Conservation (phyloP, 1,140 invertebrate genomes). For the Pinna nobilis region DNA sequence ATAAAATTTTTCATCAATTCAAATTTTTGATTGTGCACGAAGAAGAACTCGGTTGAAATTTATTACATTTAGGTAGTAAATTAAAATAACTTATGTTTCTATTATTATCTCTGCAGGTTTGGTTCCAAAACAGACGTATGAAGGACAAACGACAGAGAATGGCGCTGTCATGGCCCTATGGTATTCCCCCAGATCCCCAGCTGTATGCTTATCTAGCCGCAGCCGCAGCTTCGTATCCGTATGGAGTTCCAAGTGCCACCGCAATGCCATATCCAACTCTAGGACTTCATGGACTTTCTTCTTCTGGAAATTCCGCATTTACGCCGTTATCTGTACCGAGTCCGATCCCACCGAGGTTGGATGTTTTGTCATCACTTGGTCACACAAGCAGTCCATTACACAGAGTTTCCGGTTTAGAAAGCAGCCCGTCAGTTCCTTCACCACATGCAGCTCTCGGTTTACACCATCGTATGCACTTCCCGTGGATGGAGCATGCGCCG, state of each 20-base stretch:
- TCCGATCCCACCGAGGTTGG: conserved; percentile 47
- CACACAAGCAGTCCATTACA: conserved; percentile 27
- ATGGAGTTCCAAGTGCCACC: conserved; percentile 67
- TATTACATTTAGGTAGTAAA: too few relatives aligned
- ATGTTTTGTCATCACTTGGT: conserved; percentile 43
- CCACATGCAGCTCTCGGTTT: conserved; percentile 20
- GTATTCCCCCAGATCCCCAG: conserved; percentile 84
- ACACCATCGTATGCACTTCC: conserved; percentile 41
- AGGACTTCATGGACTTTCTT: conserved; percentile 44
- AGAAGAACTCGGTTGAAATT: too few relatives aligned
- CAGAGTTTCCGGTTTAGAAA: conserved; percentile 29
- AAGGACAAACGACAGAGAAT: conserved; percentile 97
- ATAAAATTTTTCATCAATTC: neutral
- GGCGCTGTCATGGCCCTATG: conserved; percentile 94
- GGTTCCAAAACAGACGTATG: conserved; percentile 99
- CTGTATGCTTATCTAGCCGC: conserved; percentile 93
- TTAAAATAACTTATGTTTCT: neutral
- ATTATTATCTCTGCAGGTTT: conserved; percentile 84
- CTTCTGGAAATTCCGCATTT: conserved; percentile 45
- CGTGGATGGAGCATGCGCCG: conserved; percentile 41
- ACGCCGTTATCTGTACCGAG: conserved; percentile 40
- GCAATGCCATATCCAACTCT: conserved; percentile 46
- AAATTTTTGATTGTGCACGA: neutral
- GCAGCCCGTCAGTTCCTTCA: conserved; percentile 5
- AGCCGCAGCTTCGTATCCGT: conserved; percentile 82